Evolutionary conservation across 1,140 invertebrate species (phyloP), one percentile per base, ranked within the genome.

Genomic region (Watersipora subatra): DNA sequence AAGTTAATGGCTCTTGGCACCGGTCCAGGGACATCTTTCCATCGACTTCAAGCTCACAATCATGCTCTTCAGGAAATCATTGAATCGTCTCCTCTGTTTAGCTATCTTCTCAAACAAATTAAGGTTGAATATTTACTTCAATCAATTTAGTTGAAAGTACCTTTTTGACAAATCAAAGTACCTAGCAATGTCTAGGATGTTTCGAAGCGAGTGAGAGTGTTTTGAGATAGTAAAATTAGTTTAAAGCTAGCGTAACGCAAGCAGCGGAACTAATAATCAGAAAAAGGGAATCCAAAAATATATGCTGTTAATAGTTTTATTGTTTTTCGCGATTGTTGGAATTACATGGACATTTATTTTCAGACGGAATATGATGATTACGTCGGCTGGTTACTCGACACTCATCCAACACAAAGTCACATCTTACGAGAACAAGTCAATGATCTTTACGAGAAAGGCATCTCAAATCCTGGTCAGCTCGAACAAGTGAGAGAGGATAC

Each of bases 341-440:
- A n/a, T n/a, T n/a, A n/a, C n/a, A n/a, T n/a, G n/a, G 20, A 19
- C 34, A 7, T 64, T 19, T 19, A 62, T 28, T 67, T 64, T 2
- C 69, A 76, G 75, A 68, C 69, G 20, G 75, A 76, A 66, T 78
- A 78, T 73, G 76, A 78, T 64, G 71, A 72, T 46, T 78, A 77
- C 64, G 74, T 78, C 61, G 70, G 70, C 17, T 69, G 69, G 20
- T 64, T 78, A 17, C 66, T 78, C 26, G 76, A 78, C 66, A 67
- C 68, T 30, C 74, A 77, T 61, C 69, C 72, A 1, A 67, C 69
- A n/a, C 72, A 78, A 62, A 71, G 74, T 59, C 66, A 73, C 25
- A 62, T 76, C 25, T 64, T 78, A 29, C 65, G 71, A 17, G 73
- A 76, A 15, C 75, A 78, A 64, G 70, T 76, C 15, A 69, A 77